phyloP scores from a whole-genome alignment of 2,797 vertebrate species.

The Takifugu ocellatus region DNA sequence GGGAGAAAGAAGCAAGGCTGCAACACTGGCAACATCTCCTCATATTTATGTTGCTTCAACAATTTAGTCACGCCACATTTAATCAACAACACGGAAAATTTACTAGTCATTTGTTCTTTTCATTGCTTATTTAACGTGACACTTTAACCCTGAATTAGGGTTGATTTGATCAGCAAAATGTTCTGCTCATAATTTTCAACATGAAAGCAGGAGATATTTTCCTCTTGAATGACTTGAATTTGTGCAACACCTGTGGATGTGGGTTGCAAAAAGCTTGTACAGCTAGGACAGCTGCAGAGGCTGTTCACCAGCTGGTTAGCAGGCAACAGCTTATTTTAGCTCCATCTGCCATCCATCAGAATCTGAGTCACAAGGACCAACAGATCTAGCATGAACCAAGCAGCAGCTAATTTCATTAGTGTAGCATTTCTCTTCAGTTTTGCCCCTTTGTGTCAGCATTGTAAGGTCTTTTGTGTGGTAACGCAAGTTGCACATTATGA shows the following conservation, averaged over 20 bases:
- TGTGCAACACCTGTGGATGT: neutral
- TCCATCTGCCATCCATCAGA: neutral
- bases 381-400: neutral
- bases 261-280: neutral
- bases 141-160: too few relatives aligned
- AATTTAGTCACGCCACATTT: too few relatives aligned
- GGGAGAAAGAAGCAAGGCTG: constrained; percentile 23
- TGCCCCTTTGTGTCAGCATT: neutral
- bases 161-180: too few relatives aligned
- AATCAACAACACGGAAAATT: too few relatives aligned
- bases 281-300: neutral
- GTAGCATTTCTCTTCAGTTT: neutral
- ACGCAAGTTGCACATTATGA: neutral
- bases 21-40: neutral
- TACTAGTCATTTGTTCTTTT: too few relatives aligned
- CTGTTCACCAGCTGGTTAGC: neutral
- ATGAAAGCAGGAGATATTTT: neutral
- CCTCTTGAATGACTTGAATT: neutral
- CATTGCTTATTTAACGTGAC: neutral
- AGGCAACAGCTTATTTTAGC: neutral
- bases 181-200: neutral
- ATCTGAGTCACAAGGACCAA: neutral
- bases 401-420: neutral
- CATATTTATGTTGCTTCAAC: too few relatives aligned
- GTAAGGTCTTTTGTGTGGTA: neutral